A percentile compares a stretch with the other conserved stretches of the same genome.
phyloP scores from a whole-genome alignment of 2,113 vertebrate genomes.

The Petrocephalus microphthalmus region DNA sequence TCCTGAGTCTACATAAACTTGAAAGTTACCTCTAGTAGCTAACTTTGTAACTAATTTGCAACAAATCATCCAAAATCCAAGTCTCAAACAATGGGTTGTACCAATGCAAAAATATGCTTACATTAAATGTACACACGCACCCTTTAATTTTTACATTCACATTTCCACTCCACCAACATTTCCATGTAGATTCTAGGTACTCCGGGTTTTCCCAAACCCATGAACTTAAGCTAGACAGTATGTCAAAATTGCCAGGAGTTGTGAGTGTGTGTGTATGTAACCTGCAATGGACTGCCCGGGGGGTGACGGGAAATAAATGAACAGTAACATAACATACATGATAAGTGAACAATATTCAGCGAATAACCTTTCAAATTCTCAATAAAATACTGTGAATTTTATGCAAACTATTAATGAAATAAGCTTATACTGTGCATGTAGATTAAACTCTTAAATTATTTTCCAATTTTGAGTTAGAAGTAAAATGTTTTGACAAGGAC shows the following conservation, averaged over 20 bases:
- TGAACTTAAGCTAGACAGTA: background rate
- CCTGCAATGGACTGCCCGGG: background rate
- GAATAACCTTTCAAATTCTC: background rate
- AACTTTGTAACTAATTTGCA: background rate
- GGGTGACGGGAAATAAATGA: background rate
- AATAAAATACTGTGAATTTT: background rate
- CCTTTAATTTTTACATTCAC: background rate
- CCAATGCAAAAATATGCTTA: background rate
- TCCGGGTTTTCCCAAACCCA: background rate
- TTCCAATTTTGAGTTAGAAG: background rate
- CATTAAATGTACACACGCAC: background rate
- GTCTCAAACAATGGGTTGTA: background rate
- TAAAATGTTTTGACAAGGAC: constrained; percentile 1
- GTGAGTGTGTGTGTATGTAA: background rate
- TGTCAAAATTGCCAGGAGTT: background rate
- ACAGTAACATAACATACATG: background rate
- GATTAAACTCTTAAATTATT: background rate
- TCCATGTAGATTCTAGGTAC: background rate
- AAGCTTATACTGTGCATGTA: background rate
- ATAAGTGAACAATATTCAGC: background rate
- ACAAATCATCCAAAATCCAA: background rate
- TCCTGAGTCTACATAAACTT: constrained; percentile 6
- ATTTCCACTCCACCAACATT: background rate
- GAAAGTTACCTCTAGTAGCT: background rate
- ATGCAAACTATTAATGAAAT: background rate